These are phyloP conservation scores for Mixornis gularis DNA, from an alignment of 2,113 vertebrate genomes.

Conservation along the genomic window DNA sequence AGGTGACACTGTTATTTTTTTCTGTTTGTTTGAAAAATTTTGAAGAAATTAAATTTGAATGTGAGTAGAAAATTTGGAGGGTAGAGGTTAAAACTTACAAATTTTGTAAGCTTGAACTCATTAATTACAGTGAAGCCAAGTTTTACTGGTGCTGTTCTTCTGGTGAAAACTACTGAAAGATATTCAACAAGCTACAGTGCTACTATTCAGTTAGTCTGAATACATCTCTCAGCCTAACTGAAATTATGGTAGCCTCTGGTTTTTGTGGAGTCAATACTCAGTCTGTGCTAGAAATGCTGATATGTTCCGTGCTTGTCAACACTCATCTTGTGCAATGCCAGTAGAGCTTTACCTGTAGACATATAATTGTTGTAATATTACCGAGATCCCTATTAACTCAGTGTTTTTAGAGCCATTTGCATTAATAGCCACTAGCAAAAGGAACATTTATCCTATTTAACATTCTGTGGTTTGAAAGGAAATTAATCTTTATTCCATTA, in stretches of 20 bases:
- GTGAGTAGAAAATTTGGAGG: background rate
- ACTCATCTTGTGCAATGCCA: background rate
- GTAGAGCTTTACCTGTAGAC: background rate
- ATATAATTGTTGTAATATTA: background rate
- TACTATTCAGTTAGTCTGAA: background rate
- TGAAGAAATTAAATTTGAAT: background rate
- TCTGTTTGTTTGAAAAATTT: background rate
- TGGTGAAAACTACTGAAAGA: background rate
- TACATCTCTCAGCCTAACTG: background rate
- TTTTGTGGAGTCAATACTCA: background rate
- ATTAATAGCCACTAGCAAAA: background rate
- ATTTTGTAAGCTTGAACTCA: background rate
- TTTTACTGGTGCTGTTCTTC: background rate
- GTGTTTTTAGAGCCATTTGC: background rate
- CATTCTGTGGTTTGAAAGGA: background rate
- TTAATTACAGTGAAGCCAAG: background rate
- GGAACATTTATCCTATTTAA: background rate
- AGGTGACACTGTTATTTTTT: background rate
- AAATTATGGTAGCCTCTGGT: background rate
- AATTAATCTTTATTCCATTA: background rate
- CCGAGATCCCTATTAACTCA: background rate
- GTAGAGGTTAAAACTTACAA: background rate
- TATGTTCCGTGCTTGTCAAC: accelerated
- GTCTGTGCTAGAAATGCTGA: background rate
- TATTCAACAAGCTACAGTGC: background rate